These are phyloP conservation scores for Indri indri DNA, from an alignment of 2,113 vertebrate species.

Conservation along the genomic window DNA sequence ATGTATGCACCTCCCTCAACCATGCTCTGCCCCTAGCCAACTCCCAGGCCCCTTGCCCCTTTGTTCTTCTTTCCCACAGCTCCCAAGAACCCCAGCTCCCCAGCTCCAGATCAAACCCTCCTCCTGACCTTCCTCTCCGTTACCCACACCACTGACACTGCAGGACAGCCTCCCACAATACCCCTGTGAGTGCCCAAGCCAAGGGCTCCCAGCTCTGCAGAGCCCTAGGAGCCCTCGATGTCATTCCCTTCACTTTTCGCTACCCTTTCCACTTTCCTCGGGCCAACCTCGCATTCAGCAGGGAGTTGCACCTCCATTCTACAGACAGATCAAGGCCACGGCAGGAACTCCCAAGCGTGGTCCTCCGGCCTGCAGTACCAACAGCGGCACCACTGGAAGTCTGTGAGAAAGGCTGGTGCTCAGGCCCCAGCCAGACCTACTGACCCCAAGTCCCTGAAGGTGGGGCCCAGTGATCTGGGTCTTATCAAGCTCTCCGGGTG, in stretches of 20 bases:
- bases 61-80: not conserved
- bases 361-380: not conserved
- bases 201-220: too few relatives aligned
- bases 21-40: not conserved
- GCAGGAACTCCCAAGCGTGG: not conserved
- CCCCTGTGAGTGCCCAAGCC: too few relatives aligned
- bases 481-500: not conserved
- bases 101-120: too few relatives aligned
- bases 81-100: not conserved
- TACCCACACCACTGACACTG: not conserved
- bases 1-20: not conserved
- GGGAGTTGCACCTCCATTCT: not conserved
- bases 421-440: not conserved
- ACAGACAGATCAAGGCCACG: not conserved
- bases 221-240: not conserved
- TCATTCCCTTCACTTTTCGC: too few relatives aligned
- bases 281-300: not conserved
- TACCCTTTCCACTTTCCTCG: not conserved
- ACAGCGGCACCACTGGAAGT: not conserved
- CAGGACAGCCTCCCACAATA: not conserved
- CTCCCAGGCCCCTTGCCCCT: not conserved
- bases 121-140: not conserved
- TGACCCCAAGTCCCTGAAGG: not conserved
- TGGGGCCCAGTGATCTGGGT: not conserved
- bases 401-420: not conserved